Conservation (phyloP, 2,113 vertebrate genomes). For the Chloropsis hardwickii region DNA sequence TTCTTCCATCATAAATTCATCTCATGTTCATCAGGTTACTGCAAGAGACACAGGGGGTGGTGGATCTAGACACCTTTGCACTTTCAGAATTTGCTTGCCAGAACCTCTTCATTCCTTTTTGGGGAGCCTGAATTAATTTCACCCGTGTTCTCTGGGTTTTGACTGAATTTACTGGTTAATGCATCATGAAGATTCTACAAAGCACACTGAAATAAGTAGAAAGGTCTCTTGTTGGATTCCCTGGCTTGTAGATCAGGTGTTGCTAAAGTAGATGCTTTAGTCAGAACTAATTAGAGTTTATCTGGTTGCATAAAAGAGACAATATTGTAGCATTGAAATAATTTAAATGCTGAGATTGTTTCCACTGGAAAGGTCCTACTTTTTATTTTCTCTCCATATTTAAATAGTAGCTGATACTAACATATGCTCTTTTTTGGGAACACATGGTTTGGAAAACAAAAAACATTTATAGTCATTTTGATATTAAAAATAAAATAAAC, state of each 20-base stretch:
- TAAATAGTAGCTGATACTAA: not conserved
- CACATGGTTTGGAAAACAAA: not conserved
- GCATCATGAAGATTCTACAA: not conserved
- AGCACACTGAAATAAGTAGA: not conserved
- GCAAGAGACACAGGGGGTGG: not conserved
- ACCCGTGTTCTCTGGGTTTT: not conserved
- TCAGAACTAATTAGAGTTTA: constrained; percentile 1
- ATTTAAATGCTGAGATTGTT: not conserved
- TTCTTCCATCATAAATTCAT: not conserved
- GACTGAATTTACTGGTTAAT: not conserved
- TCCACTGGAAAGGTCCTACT: not conserved
- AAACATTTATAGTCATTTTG: not conserved
- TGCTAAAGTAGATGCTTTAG: constrained; percentile 19
- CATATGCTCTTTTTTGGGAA: not conserved
- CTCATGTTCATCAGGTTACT: not conserved
- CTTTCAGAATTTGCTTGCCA: not conserved
- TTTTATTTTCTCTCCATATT: not conserved
- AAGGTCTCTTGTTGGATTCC: not conserved
- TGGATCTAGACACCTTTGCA: not conserved
- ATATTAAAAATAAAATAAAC: not conserved
- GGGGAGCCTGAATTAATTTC: not conserved
- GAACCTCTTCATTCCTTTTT: not conserved
- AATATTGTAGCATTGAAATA: not conserved
- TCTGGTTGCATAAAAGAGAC: not conserved
- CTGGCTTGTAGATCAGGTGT: not conserved